These are phyloP conservation scores for Enteromius unitaeniatus DNA, from an alignment of 2,797 vertebrate genomes.

Conservation along the genomic window DNA sequence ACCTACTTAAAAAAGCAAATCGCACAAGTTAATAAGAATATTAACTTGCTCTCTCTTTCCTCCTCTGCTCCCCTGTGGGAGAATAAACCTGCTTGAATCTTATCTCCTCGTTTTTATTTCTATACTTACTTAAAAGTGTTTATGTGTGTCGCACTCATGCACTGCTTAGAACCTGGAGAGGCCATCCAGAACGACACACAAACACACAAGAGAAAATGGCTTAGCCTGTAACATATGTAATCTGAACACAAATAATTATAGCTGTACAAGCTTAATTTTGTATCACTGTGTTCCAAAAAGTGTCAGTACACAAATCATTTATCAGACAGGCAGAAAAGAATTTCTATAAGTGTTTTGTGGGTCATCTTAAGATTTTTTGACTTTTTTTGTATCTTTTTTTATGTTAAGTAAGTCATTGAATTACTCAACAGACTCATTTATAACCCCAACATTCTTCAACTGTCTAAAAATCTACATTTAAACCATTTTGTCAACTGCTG, in stretches of 20 bases:
- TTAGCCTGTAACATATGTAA: background rate
- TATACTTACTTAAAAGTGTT: conserved; percentile 4
- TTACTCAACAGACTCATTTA: background rate
- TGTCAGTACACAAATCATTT: background rate
- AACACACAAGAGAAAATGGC: background rate
- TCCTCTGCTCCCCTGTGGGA: conserved; percentile 10
- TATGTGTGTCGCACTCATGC: conserved; percentile 8
- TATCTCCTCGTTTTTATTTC: conserved; percentile 8
- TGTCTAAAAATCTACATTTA: background rate
- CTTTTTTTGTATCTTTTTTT: background rate
- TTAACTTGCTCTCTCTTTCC: conserved; percentile 2
- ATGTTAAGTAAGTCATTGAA: background rate
- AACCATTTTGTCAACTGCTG: background rate
- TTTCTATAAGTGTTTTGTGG: background rate
- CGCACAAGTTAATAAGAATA: conserved; percentile 34
- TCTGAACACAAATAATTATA: background rate
- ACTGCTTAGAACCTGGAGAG: conserved; percentile 16
- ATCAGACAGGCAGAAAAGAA: too few species aligned
- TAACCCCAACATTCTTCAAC: background rate
- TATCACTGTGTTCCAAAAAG: background rate
- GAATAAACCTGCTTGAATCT: conserved; percentile 31
- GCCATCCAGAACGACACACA: background rate
- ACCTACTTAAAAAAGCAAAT: conserved; percentile 1
- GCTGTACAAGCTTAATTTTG: background rate
- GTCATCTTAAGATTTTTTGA: too few species aligned